phyloP scores from a whole-genome alignment of 2,113 vertebrate genomes.

The Natator depressus region DNA sequence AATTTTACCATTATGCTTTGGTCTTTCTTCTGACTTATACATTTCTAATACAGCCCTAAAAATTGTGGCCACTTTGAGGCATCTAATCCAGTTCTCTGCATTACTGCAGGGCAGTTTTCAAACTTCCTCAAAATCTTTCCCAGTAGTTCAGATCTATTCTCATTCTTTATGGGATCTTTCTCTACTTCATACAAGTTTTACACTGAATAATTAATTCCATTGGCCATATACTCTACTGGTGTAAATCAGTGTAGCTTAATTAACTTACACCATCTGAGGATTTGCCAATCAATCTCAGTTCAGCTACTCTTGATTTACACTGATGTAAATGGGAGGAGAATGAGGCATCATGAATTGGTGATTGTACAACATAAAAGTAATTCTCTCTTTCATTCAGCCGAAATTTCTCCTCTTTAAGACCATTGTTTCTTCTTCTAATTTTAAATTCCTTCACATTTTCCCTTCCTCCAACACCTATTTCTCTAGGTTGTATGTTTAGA shows the following conservation, averaged over 20 bases:
- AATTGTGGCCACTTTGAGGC: not conserved
- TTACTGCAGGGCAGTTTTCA: not conserved
- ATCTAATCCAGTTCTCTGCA: not conserved
- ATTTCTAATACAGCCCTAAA: not conserved
- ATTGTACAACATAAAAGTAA: not conserved
- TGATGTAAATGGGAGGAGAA: not conserved
- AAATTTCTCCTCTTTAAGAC: not conserved
- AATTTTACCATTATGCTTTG: not conserved
- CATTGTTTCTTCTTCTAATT: not conserved
- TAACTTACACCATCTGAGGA: not conserved
- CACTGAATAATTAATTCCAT: not conserved
- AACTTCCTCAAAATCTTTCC: not conserved
- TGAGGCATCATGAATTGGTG: not conserved
- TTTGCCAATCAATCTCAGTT: not conserved
- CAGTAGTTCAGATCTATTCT: not conserved
- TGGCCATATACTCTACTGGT: not conserved
- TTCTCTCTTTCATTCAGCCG: not conserved
- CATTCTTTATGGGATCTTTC: not conserved
- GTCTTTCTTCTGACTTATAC: not conserved
- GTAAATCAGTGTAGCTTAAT: not conserved
- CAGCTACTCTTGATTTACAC: not conserved
- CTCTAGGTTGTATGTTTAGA: slow-evolving; percentile 20
- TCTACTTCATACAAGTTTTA: not conserved
- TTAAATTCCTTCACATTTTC: not conserved
- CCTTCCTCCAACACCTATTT: not conserved